Conservation (phyloP, 2,888 invertebrate species). For the Lepas anatifera region DNA sequence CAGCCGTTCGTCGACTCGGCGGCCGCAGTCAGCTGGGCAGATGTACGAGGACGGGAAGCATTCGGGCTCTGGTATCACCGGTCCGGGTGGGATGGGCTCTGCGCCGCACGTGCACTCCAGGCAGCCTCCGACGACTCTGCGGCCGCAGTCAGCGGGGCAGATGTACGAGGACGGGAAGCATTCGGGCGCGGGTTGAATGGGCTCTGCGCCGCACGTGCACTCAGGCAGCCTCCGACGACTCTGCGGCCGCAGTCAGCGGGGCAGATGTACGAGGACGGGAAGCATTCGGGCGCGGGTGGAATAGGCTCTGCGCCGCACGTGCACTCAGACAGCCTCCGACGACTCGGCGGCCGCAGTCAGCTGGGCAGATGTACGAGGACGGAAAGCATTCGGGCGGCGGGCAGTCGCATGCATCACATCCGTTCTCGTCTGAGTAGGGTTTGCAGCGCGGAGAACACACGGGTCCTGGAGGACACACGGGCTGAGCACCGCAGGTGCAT, state of each 20-base stretch:
- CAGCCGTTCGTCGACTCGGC: not conserved
- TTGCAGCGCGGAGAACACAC: too few species aligned
- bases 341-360: too few species aligned
- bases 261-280: not conserved
- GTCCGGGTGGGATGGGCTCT: not conserved
- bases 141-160: not conserved
- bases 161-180: not conserved
- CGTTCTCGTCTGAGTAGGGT: too few species aligned
- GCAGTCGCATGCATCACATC: too few species aligned
- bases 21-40: not conserved
- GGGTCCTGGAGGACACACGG: too few species aligned
- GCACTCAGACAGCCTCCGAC: too few species aligned
- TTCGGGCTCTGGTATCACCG: not conserved
- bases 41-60: not conserved
- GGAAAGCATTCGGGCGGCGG: not conserved
- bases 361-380: not conserved
- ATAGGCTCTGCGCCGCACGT: too few species aligned
- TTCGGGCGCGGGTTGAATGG: too few species aligned
- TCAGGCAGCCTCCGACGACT: not conserved
- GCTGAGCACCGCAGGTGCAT: too few species aligned
- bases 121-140: not conserved
- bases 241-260: not conserved
- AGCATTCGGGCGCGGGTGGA: not conserved
- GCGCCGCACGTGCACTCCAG: not conserved
- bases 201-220: not conserved